phyloP scores from a whole-genome alignment of 2,113 vertebrate species.

The Vulpes ferrilata region DNA sequence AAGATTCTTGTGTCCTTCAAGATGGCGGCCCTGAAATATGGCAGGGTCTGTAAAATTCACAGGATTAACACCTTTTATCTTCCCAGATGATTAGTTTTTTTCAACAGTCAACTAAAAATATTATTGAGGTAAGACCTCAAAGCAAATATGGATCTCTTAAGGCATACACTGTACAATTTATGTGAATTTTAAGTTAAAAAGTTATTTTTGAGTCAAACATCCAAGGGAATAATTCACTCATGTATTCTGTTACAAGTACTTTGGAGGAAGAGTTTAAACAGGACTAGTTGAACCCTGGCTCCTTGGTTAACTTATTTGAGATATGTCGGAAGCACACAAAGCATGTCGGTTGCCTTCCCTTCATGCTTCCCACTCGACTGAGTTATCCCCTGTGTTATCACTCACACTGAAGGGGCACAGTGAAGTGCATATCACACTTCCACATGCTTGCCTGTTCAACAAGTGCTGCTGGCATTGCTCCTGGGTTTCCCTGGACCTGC shows the following conservation, averaged over 20 bases:
- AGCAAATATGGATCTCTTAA: not conserved
- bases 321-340: not conserved
- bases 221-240: not conserved
- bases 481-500: not conserved
- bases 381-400: not conserved
- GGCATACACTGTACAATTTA: not conserved
- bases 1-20: not conserved
- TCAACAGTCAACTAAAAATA: not conserved
- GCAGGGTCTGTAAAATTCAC: not conserved
- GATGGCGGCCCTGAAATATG: fast-evolving
- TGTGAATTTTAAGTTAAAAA: conserved; percentile 6
- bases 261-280: not conserved
- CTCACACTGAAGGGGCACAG: not conserved
- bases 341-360: not conserved
- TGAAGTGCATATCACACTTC: not conserved
- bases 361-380: not conserved
- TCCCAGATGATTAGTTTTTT: not conserved
- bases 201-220: not conserved
- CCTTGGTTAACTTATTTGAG: not conserved
- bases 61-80: not conserved
- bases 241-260: not conserved
- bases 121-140: not conserved
- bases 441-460: fast-evolving
- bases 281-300: not conserved
- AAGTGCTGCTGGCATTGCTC: not conserved